phyloP scores from a whole-genome alignment of 2,113 vertebrate species.

The Ictidomys tridecemlineatus region DNA sequence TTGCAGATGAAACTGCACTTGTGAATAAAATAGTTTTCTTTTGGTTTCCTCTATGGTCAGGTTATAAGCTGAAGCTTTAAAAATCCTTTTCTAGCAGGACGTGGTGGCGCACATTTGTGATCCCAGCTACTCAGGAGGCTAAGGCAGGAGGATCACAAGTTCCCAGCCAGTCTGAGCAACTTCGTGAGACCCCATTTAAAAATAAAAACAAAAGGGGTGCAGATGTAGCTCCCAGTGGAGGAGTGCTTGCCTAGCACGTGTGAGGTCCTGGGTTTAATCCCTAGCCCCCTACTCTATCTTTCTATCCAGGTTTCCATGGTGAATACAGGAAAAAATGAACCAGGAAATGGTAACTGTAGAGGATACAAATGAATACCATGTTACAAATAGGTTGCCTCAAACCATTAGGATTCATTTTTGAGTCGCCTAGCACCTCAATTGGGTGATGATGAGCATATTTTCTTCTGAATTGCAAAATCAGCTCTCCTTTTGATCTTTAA shows the following conservation, averaged over 20 bases:
- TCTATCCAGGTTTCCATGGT: background rate
- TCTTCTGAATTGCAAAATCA: slow-evolving; percentile 27
- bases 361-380: background rate
- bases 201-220: background rate
- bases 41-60: background rate
- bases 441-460: background rate
- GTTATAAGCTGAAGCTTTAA: background rate
- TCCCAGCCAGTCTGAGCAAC: background rate
- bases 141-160: background rate
- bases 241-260: background rate
- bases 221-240: background rate
- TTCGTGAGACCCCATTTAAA: background rate
- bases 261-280: background rate
- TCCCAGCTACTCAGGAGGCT: background rate
- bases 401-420: background rate
- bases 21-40: background rate
- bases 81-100: background rate
- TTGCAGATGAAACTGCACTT: slow-evolving; percentile 58
- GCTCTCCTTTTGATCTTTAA: background rate
- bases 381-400: background rate
- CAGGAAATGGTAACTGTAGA: background rate
- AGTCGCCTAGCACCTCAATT: background rate
- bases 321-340: background rate
- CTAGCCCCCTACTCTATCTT: background rate
- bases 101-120: background rate